Evolutionary conservation across 2,113 vertebrate genomes (phyloP), one percentile per base, ranked within the genome.

Genomic region (Mus musculus): DNA sequence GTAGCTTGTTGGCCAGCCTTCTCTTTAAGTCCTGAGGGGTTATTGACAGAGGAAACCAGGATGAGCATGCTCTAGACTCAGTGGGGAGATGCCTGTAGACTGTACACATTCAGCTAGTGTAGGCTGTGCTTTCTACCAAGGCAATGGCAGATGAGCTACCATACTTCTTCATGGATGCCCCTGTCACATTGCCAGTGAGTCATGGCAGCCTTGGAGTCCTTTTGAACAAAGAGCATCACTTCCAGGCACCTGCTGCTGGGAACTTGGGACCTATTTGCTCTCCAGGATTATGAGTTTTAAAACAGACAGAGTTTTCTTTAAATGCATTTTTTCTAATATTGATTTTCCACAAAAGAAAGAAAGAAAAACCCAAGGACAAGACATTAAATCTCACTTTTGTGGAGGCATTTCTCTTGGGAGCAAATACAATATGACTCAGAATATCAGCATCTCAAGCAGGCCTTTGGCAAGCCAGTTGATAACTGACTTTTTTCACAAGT

Each of bases 291-390:
- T 56, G 81, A 92, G 75, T 95, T 96, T 95, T 93, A 92, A 17
- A 54, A 89, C 91, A 95, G 61, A 82, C 82, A 92, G 92, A 80
- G 30, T 88, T 96, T 94, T 90, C 92, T 96, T 93, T 88, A 90
- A 84, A 95, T 92, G 76, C 30, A 92, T 96, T 96, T 97, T 96
- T 97, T 96, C 94, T 96, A 73, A 80, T 89, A 96, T 97, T 96
- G 96, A 95, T 93, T 97, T 69, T 97, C 73, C 85, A 95, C 94
- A 22, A 93, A 96, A 96, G 26, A 39, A 85, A 16, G 56, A 84
- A 36, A 22, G 20, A 71, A 89, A 95, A 39, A 73, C 71, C 39
- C 28, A 52, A 95, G 81, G 81, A 82, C 81, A 95, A 87, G 96
- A 93, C 86, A 92, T 97, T 96, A 96, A 95, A 96, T 97, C 86